Conservation (phyloP, 1,140 invertebrate species). For the Aphis gossypii region DNA sequence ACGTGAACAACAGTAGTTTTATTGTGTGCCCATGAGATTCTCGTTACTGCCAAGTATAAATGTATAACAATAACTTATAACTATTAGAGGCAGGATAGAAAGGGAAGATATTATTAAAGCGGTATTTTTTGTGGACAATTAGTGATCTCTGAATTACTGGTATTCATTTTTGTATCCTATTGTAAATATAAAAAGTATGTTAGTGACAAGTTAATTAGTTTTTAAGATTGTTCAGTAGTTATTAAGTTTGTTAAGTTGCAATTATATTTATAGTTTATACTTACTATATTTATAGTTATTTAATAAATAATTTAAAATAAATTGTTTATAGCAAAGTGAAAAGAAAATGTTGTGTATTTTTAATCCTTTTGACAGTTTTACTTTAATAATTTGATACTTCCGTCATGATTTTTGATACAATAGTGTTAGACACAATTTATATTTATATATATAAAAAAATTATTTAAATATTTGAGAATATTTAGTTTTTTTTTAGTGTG, state of each 20-base stretch:
- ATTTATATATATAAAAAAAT: too few species aligned
- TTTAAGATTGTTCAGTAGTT: conserved; percentile 57
- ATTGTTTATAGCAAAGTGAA: conserved; percentile 31
- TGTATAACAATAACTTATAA: not conserved
- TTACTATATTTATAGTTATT: conserved; percentile 31
- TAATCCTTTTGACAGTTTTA: not conserved
- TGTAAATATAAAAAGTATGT: conserved; percentile 48
- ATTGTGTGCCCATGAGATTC: conserved; percentile 17
- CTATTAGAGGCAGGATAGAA: not conserved
- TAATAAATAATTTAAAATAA: conserved; percentile 53
- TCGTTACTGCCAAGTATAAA: conserved; percentile 37
- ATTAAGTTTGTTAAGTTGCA: conserved; percentile 56
- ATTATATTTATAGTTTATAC: conserved; percentile 55
- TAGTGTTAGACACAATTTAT: not conserved
- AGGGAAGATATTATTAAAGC: conserved; percentile 38
- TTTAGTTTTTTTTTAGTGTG: not conserved
- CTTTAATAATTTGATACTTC: not conserved
- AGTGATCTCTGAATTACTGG: conserved; percentile 56
- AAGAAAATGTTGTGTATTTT: not conserved
- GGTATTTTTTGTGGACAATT: conserved; percentile 46
- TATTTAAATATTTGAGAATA: not conserved
- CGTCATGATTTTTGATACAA: not conserved
- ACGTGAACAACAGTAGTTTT: conserved; percentile 10
- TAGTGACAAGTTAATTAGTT: conserved; percentile 55
- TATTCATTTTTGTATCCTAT: conserved; percentile 58